These are phyloP conservation scores for Neostethus bicornis DNA, from an alignment of 2,797 vertebrate genomes.

Conservation along the genomic window DNA sequence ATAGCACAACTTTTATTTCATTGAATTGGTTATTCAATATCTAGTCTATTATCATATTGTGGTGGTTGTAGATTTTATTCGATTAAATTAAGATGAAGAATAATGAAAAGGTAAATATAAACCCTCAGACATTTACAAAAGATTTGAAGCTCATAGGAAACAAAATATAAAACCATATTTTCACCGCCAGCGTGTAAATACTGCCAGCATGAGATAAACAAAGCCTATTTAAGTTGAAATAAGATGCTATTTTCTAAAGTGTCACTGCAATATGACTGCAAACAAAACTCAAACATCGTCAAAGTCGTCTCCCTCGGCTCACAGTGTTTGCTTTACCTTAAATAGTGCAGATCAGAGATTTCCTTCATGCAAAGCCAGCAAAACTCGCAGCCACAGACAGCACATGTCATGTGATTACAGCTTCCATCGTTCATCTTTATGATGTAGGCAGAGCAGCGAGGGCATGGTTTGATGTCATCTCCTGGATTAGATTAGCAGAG, in stretches of 20 bases:
- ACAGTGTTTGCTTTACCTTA: constrained; percentile 82
- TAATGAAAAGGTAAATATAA: no score
- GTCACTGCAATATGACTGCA: not conserved
- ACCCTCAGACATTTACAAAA: no score
- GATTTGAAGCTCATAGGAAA: no score
- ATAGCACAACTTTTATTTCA: not conserved
- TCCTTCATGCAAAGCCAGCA: constrained; percentile 99
- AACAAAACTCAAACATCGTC: not conserved
- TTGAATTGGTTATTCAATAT: not conserved
- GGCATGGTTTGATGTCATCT: constrained; percentile 97
- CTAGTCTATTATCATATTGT: not conserved
- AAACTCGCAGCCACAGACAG: constrained; percentile 97
- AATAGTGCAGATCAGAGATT: constrained; percentile 97
- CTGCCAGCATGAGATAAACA: not conserved
- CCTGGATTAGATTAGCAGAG: constrained; percentile 68
- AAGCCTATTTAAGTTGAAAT: not conserved
- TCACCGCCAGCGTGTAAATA: not conserved
- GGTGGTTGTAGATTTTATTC: no score
- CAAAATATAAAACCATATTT: not conserved
- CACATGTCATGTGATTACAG: constrained; percentile 99
- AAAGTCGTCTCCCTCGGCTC: not conserved
- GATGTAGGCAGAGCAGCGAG: constrained; percentile 95
- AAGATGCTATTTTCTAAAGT: not conserved
- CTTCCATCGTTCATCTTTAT: constrained; percentile 99
- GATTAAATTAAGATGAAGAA: no score